A percentile compares a stretch with the other conserved stretches of the same genome.
These are phyloP conservation scores for Macroglossus sobrinus DNA, from an alignment of 2,113 vertebrate genomes.

Conservation along the genomic window DNA sequence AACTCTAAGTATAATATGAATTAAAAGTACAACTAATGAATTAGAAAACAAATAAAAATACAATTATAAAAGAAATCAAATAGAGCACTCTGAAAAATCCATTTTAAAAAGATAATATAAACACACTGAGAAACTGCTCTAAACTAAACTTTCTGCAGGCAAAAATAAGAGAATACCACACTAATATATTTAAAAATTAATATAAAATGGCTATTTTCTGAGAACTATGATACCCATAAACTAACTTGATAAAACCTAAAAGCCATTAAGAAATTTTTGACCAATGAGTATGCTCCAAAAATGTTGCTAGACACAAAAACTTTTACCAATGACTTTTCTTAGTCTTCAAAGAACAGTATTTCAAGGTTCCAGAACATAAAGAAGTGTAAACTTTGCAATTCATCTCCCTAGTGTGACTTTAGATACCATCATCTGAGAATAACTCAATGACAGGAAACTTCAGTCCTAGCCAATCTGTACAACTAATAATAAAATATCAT, in stretches of 20 bases:
- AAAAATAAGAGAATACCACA: not conserved
- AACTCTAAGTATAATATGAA: not conserved
- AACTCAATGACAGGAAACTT: not conserved
- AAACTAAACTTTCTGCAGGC: not conserved
- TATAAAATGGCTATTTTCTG: not conserved
- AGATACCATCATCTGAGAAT: not conserved
- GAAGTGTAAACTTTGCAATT: not conserved
- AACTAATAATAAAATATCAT: not conserved
- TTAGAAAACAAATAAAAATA: constrained; percentile 27
- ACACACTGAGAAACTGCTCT: not conserved
- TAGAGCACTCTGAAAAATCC: not conserved
- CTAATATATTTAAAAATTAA: not conserved
- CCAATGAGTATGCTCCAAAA: not conserved
- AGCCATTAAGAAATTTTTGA: not conserved
- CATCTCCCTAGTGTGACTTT: not conserved
- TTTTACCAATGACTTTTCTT: not conserved
- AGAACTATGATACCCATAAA: not conserved
- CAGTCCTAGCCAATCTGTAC: not conserved
- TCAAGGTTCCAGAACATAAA: not conserved
- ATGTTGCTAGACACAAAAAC: not conserved
- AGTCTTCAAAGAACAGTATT: not conserved
- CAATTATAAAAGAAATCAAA: not conserved
- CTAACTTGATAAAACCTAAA: not conserved
- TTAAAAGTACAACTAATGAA: not conserved
- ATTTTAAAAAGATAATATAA: not conserved